Conservation (phyloP, 2,113 vertebrate species). For the Gambusia holbrooki region DNA sequence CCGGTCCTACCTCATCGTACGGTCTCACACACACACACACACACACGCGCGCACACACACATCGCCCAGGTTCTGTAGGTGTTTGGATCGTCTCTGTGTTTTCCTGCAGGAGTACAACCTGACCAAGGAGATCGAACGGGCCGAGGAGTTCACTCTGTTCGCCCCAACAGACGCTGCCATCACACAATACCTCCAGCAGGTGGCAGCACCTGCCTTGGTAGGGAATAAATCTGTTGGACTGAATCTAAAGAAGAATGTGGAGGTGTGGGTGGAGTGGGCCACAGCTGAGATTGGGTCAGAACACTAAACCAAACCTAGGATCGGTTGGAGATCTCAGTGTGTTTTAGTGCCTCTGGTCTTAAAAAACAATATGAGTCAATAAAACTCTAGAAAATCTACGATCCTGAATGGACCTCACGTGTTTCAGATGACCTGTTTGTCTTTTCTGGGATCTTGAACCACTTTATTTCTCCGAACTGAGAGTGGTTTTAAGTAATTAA, state of each 20-base stretch:
- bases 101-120: conserved; percentile 85
- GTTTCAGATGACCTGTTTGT: not conserved
- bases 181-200: conserved; percentile 80
- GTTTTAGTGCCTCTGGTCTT: too few relatives aligned
- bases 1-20: conserved; percentile 84
- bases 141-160: conserved; percentile 86
- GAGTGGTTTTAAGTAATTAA: not conserved
- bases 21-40: conserved; percentile 27
- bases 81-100: not conserved
- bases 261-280: too few relatives aligned
- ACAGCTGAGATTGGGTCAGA: too few relatives aligned
- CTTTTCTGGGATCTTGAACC: too few relatives aligned
- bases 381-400: too few relatives aligned
- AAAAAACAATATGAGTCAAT: too few relatives aligned
- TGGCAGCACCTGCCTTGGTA: conserved; percentile 80
- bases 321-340: too few relatives aligned
- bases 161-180: conserved; percentile 87
- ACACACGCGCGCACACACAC: not conserved
- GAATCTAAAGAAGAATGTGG: too few relatives aligned
- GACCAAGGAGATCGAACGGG: conserved; percentile 79
- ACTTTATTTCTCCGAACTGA: too few relatives aligned
- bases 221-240: not conserved
- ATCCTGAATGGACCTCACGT: too few relatives aligned
- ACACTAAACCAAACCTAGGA: too few relatives aligned
- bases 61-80: not conserved